phyloP scores from a whole-genome alignment of 2,797 vertebrate species.

The Gymnothorax javanicus region DNA sequence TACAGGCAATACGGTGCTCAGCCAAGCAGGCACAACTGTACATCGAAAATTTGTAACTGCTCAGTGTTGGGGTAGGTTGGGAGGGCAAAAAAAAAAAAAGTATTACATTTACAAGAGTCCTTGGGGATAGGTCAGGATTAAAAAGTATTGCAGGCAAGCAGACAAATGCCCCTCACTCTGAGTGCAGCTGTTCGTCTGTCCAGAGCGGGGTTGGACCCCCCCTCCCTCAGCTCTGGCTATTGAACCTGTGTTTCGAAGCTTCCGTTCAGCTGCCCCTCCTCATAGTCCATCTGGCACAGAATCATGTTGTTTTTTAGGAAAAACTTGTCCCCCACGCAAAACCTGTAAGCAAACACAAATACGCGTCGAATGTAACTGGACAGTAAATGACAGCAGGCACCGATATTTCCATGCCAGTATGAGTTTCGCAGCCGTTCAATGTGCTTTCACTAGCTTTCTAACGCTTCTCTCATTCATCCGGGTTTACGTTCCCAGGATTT shows the following conservation, averaged over 20 bases:
- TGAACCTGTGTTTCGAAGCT: slow-evolving; percentile 98
- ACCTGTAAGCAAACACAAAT: slow-evolving; percentile 73
- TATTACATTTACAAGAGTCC: slow-evolving; percentile 89
- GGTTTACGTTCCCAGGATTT: slow-evolving; percentile 24
- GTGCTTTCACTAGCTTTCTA: not conserved
- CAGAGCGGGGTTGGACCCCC: slow-evolving; percentile 50
- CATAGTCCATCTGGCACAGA: slow-evolving; percentile 99
- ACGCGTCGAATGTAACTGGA: slow-evolving; percentile 37
- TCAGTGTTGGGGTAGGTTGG: slow-evolving; percentile 80
- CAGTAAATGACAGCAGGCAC: not conserved
- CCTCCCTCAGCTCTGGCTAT: slow-evolving; percentile 70
- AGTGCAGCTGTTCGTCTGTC: slow-evolving; percentile 80
- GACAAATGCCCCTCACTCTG: slow-evolving; percentile 81
- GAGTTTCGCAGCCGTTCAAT: not conserved
- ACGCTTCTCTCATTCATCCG: not conserved
- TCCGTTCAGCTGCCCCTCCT: slow-evolving; percentile 98
- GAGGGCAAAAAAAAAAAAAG: slow-evolving; percentile 70
- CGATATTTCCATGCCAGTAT: not conserved
- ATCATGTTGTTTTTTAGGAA: slow-evolving; percentile 99
- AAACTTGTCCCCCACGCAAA: slow-evolving; percentile 99
- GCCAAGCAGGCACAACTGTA: slow-evolving; percentile 95
- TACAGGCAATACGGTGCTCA: slow-evolving; percentile 96
- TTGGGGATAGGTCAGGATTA: slow-evolving; percentile 84
- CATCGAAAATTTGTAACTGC: slow-evolving; percentile 93
- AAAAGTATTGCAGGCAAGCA: slow-evolving; percentile 97